Percentiles rank a stretch among this genome's conserved stretches.
These are phyloP conservation scores for Syritta pipiens DNA, from an alignment of 2,888 invertebrate species.

Conservation along the genomic window DNA sequence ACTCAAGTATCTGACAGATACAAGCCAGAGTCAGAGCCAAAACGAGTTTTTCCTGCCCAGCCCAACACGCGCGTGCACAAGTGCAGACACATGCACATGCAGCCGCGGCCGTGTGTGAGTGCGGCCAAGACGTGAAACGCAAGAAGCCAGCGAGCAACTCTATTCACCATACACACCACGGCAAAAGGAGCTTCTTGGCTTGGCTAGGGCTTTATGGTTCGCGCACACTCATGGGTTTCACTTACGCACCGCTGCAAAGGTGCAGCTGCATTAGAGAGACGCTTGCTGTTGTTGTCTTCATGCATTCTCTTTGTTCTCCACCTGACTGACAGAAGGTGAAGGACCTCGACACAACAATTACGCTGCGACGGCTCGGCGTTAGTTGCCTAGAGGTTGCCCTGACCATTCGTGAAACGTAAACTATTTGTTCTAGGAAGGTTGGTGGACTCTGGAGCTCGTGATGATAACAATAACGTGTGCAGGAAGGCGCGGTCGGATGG, in stretches of 20 bases:
- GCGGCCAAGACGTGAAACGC: conserved; percentile 17
- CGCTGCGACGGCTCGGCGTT: conserved; percentile 34
- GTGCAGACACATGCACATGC: conserved; percentile 22
- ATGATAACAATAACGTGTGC: conserved; percentile 28
- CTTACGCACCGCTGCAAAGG: conserved; percentile 55
- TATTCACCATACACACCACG: conserved; percentile 29
- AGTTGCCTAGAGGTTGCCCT: conserved; percentile 25
- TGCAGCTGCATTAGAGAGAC: conserved; percentile 56
- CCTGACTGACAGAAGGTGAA: conserved; percentile 68
- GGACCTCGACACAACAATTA: conserved; percentile 61
- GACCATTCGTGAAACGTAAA: conserved; percentile 49
- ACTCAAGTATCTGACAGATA: conserved; percentile 48
- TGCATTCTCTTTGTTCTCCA: conserved; percentile 60
- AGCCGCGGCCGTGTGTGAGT: conserved; percentile 37
- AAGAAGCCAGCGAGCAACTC: conserved; percentile 32
- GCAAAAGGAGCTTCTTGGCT: conserved; percentile 15
- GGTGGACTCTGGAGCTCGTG: conserved; percentile 36
- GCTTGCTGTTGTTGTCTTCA: conserved; percentile 26
- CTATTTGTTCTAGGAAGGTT: conserved; percentile 54
- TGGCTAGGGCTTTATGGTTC: conserved; percentile 37
- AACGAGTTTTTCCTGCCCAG: conserved; percentile 63
- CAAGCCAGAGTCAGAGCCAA: conserved; percentile 46
- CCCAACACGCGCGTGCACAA: conserved; percentile 3
- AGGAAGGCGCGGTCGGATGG: conserved; percentile 1
- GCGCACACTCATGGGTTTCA: conserved; percentile 16